Conservation (phyloP, 2,113 vertebrate species). For the Alaudala cheleensis region DNA sequence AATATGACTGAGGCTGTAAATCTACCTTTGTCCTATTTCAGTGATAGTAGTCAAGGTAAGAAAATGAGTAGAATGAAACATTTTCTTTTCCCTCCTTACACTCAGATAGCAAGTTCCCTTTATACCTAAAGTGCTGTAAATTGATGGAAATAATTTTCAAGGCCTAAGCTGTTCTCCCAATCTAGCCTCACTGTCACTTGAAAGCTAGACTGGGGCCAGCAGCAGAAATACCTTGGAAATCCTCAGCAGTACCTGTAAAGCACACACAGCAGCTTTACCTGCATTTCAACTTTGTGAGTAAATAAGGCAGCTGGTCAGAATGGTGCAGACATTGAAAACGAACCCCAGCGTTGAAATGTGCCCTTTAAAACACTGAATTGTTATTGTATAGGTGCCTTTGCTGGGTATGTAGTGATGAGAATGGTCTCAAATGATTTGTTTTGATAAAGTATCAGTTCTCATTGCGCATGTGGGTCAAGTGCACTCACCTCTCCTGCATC, state of each 20-base stretch:
- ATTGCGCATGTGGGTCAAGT: background rate
- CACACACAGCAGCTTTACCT: background rate
- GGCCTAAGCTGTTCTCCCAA: background rate
- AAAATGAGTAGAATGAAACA: background rate
- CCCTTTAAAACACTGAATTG: background rate
- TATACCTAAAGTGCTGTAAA: background rate
- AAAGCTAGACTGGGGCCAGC: background rate
- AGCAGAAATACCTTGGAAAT: background rate
- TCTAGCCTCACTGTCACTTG: background rate
- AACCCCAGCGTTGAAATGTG: background rate
- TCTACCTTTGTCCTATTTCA: background rate
- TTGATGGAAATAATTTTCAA: background rate
- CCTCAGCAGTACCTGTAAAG: background rate
- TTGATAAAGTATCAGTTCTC: background rate
- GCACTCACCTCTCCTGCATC: background rate
- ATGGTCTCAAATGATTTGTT: background rate
- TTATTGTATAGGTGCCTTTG: background rate
- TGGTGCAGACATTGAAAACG: background rate
- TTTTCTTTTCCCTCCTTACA: background rate
- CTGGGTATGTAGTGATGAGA: background rate
- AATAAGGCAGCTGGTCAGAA: background rate
- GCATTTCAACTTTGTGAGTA: background rate
- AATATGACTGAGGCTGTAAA: background rate
- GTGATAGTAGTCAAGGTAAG: background rate
- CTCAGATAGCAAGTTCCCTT: background rate